Evolutionary conservation across 2,888 invertebrate genomes (phyloP), one percentile per base, ranked within the genome.

Genomic region (Scaptomyza tumidula): DNA sequence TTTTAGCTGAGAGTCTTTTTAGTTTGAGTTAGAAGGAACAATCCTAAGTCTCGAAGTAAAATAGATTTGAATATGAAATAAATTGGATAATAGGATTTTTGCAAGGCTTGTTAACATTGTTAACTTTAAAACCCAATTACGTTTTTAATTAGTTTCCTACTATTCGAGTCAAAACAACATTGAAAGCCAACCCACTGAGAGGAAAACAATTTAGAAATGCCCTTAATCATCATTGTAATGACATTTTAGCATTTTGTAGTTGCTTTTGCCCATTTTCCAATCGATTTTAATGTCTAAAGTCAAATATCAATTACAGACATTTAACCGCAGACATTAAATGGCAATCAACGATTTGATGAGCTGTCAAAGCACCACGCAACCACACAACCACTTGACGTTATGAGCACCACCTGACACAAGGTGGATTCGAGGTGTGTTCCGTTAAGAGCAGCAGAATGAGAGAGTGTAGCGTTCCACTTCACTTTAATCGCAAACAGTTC

Each of bases 311-410:
- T 82, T 84, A 69, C 78, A 71, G 71, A 29, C 71, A 71, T 74
- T 78, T 70, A 66, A 62, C 58, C 56, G 58, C 52, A 64, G 63
- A 71, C 57, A 71, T 81, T 84, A 84, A 84, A 79, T 75, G 84
- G 80, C 81, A 82, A 84, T 82, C 82, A 84, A 63, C 60, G 63
- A 62, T 75, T 72, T 82, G 82, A 82, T 84, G 84, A 81, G 81
- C 81, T 84, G 82, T 84, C 82, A 82, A 84, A 83, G 69, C 66
- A 68, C 58, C 64, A 14, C 39, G 14, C 39, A 0, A n/a, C 37
- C n/a, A 37, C 6, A 16, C 16, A 16, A 41, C 41, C 16, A 81
- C 68, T 77, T 75, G 66, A 65, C 62, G 64, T 71, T 77, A 79
- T 63, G 49, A 66, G 63, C 46, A 59, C 43, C 50, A 59, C 39